A percentile compares a stretch with the other conserved stretches of the same genome.
Conservation (phyloP, 2,113 vertebrate species). For the Platanista minor region DNA sequence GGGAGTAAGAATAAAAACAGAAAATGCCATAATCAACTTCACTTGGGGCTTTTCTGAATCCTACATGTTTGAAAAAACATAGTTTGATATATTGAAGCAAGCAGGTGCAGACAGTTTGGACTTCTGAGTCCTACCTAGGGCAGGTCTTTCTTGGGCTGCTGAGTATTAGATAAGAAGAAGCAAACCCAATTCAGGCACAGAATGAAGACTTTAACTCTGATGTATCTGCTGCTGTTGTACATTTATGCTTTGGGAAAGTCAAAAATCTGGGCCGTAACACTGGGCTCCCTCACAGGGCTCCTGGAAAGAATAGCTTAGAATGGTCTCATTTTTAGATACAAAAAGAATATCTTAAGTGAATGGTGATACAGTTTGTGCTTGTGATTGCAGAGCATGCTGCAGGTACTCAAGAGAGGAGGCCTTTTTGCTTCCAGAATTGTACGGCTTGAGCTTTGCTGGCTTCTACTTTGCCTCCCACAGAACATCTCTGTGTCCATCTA, state of each 20-base stretch:
- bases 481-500: background rate
- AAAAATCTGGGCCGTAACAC: background rate
- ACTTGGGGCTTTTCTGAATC: background rate
- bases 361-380: background rate
- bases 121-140: background rate
- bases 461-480: background rate
- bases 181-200: background rate
- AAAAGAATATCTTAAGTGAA: background rate
- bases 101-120: background rate
- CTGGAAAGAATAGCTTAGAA: background rate
- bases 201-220: background rate
- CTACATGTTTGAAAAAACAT: constrained; percentile 21
- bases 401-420: background rate
- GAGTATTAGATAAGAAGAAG: background rate
- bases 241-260: background rate
- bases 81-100: background rate
- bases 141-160: background rate
- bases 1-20: background rate
- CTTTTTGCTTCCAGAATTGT: background rate
- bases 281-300: background rate
- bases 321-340: background rate
- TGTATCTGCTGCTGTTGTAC: background rate
- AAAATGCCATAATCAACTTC: constrained; percentile 11
- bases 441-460: background rate
- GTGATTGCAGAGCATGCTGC: background rate